A percentile compares a stretch with the other conserved stretches of the same genome.
These are phyloP conservation scores for Psittacus erithacus DNA, from an alignment of 2,113 vertebrate species.

Conservation along the genomic window DNA sequence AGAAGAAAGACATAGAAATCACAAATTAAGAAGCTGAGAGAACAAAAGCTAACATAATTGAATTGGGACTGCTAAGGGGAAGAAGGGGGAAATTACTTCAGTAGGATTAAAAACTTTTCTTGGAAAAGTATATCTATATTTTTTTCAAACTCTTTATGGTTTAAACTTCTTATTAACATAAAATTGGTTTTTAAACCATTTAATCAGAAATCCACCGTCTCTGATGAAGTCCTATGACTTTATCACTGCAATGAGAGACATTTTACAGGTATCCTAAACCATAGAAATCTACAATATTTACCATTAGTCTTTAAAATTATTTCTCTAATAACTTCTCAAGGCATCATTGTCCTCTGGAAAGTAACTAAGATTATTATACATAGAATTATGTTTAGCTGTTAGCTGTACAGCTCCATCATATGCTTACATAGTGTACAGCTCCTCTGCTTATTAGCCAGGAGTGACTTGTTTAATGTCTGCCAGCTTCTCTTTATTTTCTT, in stretches of 20 bases:
- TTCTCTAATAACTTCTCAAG: background rate
- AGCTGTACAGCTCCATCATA: background rate
- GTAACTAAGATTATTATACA: background rate
- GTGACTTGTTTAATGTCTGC: background rate
- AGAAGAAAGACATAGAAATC: background rate
- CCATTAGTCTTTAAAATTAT: background rate
- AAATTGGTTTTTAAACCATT: background rate
- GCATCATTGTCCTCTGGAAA: background rate
- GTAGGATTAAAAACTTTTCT: background rate
- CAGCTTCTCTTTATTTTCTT: background rate
- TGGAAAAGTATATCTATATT: background rate
- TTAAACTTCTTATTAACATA: background rate
- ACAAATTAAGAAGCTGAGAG: background rate
- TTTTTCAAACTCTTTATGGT: background rate
- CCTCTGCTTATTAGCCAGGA: background rate
- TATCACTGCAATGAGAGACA: background rate
- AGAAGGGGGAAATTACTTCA: background rate
- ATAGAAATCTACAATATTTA: background rate
- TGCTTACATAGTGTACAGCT: background rate
- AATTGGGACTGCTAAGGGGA: background rate
- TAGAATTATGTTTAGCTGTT: background rate
- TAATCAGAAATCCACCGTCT: background rate
- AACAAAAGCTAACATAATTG: background rate
- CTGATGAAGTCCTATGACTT: background rate
- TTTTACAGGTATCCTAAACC: background rate